A percentile compares a stretch with the other conserved stretches of the same genome.
phyloP scores from a whole-genome alignment of 2,888 invertebrate species.

The Platypus cylindrus region DNA sequence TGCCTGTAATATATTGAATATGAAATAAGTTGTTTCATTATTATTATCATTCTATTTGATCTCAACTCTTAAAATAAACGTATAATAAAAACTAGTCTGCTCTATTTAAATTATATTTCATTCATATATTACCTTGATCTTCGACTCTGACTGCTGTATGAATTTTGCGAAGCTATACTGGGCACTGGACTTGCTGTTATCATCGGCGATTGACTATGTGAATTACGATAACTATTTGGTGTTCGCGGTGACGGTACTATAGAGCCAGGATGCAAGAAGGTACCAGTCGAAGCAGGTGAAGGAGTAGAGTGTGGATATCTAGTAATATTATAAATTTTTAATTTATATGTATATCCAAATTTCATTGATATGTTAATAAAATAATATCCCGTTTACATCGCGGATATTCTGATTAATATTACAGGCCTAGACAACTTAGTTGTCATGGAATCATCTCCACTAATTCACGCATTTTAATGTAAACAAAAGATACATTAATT shows the following conservation, averaged over 20 bases:
- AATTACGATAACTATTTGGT: constrained; percentile 25
- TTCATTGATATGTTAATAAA: too few species aligned
- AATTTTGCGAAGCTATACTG: constrained; percentile 26
- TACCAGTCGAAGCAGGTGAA: constrained; percentile 32
- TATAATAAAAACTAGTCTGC: background rate
- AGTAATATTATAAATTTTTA: background rate
- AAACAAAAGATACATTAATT: background rate
- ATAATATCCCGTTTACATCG: too few species aligned
- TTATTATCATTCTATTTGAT: background rate
- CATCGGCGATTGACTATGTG: constrained; percentile 28
- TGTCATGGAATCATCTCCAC: background rate
- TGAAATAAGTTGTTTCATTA: background rate
- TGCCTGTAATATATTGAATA: constrained; percentile 8
- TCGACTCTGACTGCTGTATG: constrained; percentile 17
- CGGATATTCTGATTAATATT: too few species aligned
- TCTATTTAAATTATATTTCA: too few species aligned
- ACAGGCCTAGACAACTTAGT: background rate
- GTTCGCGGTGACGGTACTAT: constrained; percentile 38
- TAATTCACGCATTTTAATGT: background rate
- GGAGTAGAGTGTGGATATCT: constrained; percentile 39
- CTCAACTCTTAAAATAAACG: background rate
- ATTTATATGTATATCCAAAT: too few species aligned
- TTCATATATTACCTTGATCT: constrained; percentile 13
- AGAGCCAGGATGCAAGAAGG: constrained; percentile 45
- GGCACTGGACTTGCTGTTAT: constrained; percentile 25